Evolutionary conservation across 2,888 invertebrate genomes (phyloP).

Genomic region (Petrophora chlorosata): DNA sequence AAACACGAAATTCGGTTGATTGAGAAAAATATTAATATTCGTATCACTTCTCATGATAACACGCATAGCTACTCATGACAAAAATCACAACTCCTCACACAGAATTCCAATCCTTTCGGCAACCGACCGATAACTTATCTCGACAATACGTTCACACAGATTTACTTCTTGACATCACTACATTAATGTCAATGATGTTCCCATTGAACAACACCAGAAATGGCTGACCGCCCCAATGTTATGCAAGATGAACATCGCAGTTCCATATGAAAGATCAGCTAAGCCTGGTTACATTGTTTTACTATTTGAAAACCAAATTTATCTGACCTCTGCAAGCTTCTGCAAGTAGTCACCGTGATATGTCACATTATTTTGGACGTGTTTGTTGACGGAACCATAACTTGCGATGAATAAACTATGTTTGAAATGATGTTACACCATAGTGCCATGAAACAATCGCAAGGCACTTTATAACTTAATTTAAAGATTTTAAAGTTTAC

Average conservation of each 20-base stretch:
- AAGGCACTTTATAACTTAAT: neutral
- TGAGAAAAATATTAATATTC: too few species aligned
- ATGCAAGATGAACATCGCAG: neutral
- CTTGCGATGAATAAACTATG: slow-evolving; percentile 41
- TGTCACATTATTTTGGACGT: too few species aligned
- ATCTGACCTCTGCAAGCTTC: too few species aligned
- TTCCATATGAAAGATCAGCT: slow-evolving; percentile 25
- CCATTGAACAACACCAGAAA: slow-evolving; percentile 11
- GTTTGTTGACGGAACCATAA: too few species aligned
- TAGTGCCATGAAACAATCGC: neutral
- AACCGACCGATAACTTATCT: slow-evolving; percentile 40
- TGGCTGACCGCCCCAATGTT: neutral
- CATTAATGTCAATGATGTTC: slow-evolving; percentile 15
- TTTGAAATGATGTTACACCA: slow-evolving; percentile 13
- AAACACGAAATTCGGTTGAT: too few species aligned
- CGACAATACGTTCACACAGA: slow-evolving; percentile 28
- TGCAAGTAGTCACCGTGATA: too few species aligned
- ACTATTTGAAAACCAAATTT: too few species aligned
- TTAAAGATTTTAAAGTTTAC: slow-evolving; percentile 2
- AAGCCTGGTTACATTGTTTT: too few species aligned
- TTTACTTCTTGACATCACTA: slow-evolving; percentile 19
- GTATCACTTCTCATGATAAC: too few species aligned
- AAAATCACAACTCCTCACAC: slow-evolving; percentile 8
- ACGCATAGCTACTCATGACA: too few species aligned
- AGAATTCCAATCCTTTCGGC: slow-evolving; percentile 24